Conservation (phyloP, 2,888 invertebrate species). For the Nephrotoma guestfalica region DNA sequence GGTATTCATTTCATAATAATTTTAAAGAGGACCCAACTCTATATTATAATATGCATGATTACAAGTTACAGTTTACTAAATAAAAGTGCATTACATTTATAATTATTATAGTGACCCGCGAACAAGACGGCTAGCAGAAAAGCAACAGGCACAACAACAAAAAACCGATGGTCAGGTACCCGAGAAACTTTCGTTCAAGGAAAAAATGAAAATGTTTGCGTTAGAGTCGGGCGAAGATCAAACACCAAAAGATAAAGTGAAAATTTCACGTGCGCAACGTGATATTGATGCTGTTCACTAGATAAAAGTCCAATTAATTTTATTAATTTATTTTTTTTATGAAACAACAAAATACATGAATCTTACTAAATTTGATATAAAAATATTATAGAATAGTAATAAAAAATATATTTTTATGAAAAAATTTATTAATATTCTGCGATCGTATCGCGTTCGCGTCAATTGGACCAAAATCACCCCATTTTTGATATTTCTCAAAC, state of each 20-base stretch:
- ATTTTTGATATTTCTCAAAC: background rate
- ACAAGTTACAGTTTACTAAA: too few species aligned
- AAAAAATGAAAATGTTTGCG: slow-evolving; percentile 99
- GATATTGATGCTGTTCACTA: slow-evolving; percentile 71
- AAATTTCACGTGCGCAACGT: slow-evolving; percentile 88
- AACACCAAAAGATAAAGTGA: slow-evolving; percentile 89
- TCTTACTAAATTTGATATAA: background rate
- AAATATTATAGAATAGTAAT: background rate
- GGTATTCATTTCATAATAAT: too few species aligned
- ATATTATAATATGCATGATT: too few species aligned
- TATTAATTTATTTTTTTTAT: background rate
- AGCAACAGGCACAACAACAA: slow-evolving; percentile 47
- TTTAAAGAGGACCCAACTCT: too few species aligned
- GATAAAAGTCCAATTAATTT: slow-evolving; percentile 11
- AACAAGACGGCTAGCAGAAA: slow-evolving; percentile 70
- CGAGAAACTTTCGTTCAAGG: slow-evolving; percentile 91
- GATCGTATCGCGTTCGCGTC: background rate
- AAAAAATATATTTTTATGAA: background rate
- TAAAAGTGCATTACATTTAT: background rate
- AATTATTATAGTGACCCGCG: slow-evolving; percentile 62
- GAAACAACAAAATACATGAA: background rate
- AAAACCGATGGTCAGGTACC: slow-evolving; percentile 42
- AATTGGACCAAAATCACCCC: slow-evolving; percentile 1
- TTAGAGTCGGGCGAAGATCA: slow-evolving; percentile 87
- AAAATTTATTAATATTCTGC: background rate